Conservation (phyloP, 1,140 invertebrate species). For the Pentalonia nigronervosa region DNA sequence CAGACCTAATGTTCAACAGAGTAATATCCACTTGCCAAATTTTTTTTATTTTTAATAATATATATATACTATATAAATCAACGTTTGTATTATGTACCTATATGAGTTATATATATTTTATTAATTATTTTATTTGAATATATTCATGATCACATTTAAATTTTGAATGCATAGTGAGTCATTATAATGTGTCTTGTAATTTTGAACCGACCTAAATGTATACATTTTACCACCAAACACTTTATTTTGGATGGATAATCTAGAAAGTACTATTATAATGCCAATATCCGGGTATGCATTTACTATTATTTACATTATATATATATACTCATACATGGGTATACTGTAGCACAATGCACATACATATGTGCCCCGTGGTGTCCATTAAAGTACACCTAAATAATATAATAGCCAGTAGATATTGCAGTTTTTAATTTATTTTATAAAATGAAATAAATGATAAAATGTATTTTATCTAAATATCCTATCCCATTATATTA, state of each 20-base stretch:
- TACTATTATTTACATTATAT: background rate
- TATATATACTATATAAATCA: background rate
- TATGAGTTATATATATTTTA: too few species aligned
- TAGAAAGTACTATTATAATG: constrained; percentile 6
- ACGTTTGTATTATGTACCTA: background rate
- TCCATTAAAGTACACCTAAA: background rate
- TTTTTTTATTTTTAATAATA: background rate
- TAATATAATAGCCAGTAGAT: background rate
- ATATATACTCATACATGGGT: background rate
- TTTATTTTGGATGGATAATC: background rate
- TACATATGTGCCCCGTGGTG: background rate
- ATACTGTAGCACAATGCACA: background rate
- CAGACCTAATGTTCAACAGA: too few species aligned
- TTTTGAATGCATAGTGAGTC: background rate
- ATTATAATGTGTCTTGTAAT: background rate
- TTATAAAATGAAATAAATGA: background rate
- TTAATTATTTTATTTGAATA: background rate
- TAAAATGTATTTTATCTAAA: too few species aligned
- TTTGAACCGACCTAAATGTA: background rate
- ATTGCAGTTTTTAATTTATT: background rate
- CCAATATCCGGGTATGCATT: background rate
- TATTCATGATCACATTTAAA: background rate
- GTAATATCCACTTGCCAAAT: too few species aligned
- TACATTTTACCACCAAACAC: background rate
- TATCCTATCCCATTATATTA: background rate